These are phyloP conservation scores for Tapirus terrestris DNA, from an alignment of 2,113 vertebrate genomes.

Conservation along the genomic window DNA sequence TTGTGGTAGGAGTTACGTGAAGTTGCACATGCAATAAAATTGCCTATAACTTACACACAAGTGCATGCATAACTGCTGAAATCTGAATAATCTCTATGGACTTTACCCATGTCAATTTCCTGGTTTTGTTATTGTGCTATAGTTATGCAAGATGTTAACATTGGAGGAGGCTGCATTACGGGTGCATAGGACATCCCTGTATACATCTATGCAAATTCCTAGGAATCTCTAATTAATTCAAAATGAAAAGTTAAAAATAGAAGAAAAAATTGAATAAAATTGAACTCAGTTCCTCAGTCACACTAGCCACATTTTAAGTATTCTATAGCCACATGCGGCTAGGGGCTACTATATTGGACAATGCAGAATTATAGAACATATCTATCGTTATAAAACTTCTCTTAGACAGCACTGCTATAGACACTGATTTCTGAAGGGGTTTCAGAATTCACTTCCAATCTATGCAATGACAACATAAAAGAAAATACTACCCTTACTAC, in stretches of 20 bases:
- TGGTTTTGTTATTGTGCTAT: background rate
- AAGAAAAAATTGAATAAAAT: background rate
- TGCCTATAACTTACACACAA: background rate
- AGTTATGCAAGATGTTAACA: background rate
- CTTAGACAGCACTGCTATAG: background rate
- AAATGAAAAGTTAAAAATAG: background rate
- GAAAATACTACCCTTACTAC: background rate
- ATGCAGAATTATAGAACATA: background rate
- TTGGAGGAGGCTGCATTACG: rapidly evolving
- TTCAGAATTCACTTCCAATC: background rate
- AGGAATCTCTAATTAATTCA: background rate
- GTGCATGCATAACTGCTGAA: background rate
- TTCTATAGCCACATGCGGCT: background rate
- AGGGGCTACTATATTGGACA: background rate
- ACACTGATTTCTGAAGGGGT: background rate
- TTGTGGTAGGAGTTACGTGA: background rate
- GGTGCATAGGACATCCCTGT: background rate
- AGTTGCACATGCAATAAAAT: background rate
- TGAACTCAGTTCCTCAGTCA: background rate
- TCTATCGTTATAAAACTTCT: background rate
- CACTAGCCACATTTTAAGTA: background rate
- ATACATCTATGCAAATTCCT: background rate
- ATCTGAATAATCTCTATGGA: background rate
- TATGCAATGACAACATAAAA: background rate
- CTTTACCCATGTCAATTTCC: background rate